Percentiles rank a stretch among this genome's conserved stretches.
phyloP scores from a whole-genome alignment of 2,888 invertebrate species.

The Archaeoteleia sp. region DNA sequence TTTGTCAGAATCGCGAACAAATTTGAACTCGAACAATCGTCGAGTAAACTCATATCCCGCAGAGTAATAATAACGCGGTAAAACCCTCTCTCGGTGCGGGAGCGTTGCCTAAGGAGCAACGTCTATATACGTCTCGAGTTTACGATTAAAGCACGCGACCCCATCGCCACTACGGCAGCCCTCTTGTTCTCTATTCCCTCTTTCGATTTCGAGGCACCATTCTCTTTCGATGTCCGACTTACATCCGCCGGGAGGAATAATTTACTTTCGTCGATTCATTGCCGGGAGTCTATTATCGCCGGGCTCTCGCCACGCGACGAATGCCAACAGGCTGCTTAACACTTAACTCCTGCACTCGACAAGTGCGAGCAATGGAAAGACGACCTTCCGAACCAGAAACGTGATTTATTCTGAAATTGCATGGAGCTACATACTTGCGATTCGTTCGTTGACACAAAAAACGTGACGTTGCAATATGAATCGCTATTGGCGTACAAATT shows the following conservation, averaged over 20 bases:
- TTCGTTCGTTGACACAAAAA: no score
- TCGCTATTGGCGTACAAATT: no score
- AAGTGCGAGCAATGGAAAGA: neutral
- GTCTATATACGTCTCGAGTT: no score
- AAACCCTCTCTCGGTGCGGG: neutral
- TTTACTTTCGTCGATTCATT: slow-evolving; percentile 56
- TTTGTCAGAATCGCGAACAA: neutral
- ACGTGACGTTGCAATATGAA: no score
- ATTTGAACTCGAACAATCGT: slow-evolving; percentile 9
- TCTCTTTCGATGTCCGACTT: slow-evolving; percentile 13
- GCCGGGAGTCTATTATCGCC: slow-evolving; percentile 42
- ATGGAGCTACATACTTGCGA: no score
- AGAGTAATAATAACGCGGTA: slow-evolving; percentile 25
- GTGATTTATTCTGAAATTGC: no score
- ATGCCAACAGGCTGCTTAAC: slow-evolving; percentile 7
- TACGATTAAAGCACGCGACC: slow-evolving; percentile 14
- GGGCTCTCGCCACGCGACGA: slow-evolving; percentile 19
- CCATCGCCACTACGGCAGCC: slow-evolving; percentile 11
- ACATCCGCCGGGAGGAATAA: slow-evolving; percentile 30
- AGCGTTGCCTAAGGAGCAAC: neutral
- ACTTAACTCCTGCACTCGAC: neutral
- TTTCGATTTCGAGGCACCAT: slow-evolving; percentile 13
- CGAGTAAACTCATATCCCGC: slow-evolving; percentile 40
- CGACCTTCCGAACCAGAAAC: no score
- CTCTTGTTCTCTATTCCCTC: slow-evolving; percentile 6